phyloP scores from a whole-genome alignment of 1,140 invertebrate genomes.

The Aphaenogaster rudis region DNA sequence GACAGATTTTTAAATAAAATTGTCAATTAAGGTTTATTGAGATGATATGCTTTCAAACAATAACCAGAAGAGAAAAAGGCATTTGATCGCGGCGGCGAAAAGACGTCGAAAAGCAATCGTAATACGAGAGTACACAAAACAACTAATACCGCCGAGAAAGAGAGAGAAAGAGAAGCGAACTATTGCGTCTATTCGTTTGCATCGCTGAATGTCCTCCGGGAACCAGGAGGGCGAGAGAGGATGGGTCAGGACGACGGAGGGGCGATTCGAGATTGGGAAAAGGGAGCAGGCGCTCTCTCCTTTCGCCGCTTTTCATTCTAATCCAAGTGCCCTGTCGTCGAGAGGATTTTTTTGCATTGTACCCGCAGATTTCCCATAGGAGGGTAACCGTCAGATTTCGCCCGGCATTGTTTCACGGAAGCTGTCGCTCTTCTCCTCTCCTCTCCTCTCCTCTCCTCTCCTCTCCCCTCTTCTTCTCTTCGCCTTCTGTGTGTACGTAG shows the following conservation, averaged over 20 bases:
- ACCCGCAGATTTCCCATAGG: constrained; percentile 79
- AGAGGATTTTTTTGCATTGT: constrained; percentile 79
- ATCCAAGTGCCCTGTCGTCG: constrained; percentile 80
- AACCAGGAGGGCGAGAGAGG: constrained; percentile 61
- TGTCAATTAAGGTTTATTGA: background rate
- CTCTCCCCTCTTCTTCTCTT: too few relatives aligned
- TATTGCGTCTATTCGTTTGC: constrained; percentile 72
- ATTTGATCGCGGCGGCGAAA: background rate
- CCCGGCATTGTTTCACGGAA: constrained; percentile 68
- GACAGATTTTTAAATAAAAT: background rate
- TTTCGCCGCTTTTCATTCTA: constrained; percentile 78
- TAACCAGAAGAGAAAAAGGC: background rate
- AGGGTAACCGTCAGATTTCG: constrained; percentile 76
- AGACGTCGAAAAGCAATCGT: constrained; percentile 2
- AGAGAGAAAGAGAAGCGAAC: constrained; percentile 24
- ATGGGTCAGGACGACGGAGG: constrained; percentile 38
- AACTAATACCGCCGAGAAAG: constrained; percentile 72
- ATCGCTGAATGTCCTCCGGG: constrained; percentile 74
- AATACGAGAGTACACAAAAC: constrained; percentile 66
- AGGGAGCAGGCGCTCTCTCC: constrained; percentile 71
- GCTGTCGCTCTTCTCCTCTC: background rate
- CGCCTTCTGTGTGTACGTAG: background rate
- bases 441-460: too few relatives aligned
- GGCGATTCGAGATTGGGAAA: constrained; percentile 75
- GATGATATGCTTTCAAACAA: background rate